Percentiles rank a stretch among this genome's conserved stretches.
These are phyloP conservation scores for Acleris holmiana DNA, from an alignment of 2,888 invertebrate genomes.

Conservation along the genomic window DNA sequence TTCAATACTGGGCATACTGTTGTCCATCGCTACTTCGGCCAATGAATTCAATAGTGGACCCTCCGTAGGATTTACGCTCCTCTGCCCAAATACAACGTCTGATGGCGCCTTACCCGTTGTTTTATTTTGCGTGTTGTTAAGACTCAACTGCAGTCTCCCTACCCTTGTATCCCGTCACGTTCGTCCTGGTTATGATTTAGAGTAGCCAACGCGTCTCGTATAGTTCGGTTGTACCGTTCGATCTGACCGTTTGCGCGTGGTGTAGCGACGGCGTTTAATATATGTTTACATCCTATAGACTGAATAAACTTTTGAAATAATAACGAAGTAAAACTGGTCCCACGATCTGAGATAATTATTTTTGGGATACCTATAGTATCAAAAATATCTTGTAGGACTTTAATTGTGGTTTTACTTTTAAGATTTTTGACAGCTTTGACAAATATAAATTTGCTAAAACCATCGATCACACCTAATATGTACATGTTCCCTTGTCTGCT, in stretches of 20 bases:
- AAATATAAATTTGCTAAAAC: no score
- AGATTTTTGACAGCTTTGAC: constrained; percentile 25
- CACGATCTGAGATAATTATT: constrained; percentile 26
- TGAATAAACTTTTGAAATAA: constrained; percentile 18
- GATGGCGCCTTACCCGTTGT: constrained; percentile 37
- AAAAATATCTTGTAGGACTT: constrained; percentile 24
- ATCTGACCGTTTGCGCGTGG: constrained; percentile 12
- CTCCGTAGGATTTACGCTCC: neutral
- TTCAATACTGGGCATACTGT: neutral
- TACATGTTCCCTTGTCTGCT: constrained; percentile 31
- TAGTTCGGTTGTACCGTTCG: constrained; percentile 35
- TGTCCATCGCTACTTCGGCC: neutral
- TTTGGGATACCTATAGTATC: constrained; percentile 19
- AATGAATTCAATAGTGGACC: neutral
- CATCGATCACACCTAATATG: no score
- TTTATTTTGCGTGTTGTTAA: constrained; percentile 39
- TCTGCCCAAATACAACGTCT: constrained; percentile 37
- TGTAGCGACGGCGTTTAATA: constrained; percentile 7
- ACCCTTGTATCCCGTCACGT: constrained; percentile 32
- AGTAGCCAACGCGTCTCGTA: constrained; percentile 26
- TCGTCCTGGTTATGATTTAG: constrained; percentile 18
- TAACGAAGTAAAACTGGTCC: constrained; percentile 25
- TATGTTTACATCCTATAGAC: neutral
- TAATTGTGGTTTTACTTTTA: constrained; percentile 26
- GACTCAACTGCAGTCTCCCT: constrained; percentile 35